phyloP scores from a whole-genome alignment of 2,888 invertebrate species.

The Platynereis dumerilii region DNA sequence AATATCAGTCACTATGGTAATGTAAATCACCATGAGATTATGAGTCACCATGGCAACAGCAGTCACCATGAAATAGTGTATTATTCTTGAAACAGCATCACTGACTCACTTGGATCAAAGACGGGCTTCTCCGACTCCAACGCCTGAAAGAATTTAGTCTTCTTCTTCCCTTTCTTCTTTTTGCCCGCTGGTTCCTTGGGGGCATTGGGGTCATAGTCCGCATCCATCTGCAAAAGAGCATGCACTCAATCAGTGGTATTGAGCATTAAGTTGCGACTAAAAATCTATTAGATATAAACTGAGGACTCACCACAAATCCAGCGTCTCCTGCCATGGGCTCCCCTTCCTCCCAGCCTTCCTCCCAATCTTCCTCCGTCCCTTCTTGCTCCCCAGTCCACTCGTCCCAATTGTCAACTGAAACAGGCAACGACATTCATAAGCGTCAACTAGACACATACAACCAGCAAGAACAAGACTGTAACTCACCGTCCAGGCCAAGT shows the following conservation, averaged over 20 bases:
- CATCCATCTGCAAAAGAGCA: constrained; percentile 76
- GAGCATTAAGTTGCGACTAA: too few relatives aligned
- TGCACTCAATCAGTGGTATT: neutral
- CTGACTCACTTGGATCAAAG: constrained; percentile 76
- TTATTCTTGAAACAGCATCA: too few relatives aligned
- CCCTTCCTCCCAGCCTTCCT: constrained; percentile 24
- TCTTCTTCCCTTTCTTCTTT: constrained; percentile 66
- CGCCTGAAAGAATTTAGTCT: constrained; percentile 79
- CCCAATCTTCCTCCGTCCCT: constrained; percentile 17
- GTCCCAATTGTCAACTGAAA: constrained; percentile 72
- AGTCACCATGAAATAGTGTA: too few relatives aligned
- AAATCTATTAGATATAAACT: too few relatives aligned
- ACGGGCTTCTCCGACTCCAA: constrained; percentile 80
- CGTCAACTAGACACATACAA: too few relatives aligned
- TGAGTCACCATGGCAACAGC: too few relatives aligned
- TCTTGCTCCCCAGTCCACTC: constrained; percentile 67
- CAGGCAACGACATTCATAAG: too few relatives aligned
- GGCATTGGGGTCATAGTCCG: constrained; percentile 75
- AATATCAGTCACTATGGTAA: neutral
- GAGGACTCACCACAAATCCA: constrained; percentile 74
- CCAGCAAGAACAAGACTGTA: too few relatives aligned
- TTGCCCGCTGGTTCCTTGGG: constrained; percentile 56
- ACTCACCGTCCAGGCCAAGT: constrained; percentile 16
- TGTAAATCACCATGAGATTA: too few relatives aligned
- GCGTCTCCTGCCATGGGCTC: constrained; percentile 68